phyloP scores from a whole-genome alignment of 2,888 invertebrate genomes.

The Melinaea marsaeus region DNA sequence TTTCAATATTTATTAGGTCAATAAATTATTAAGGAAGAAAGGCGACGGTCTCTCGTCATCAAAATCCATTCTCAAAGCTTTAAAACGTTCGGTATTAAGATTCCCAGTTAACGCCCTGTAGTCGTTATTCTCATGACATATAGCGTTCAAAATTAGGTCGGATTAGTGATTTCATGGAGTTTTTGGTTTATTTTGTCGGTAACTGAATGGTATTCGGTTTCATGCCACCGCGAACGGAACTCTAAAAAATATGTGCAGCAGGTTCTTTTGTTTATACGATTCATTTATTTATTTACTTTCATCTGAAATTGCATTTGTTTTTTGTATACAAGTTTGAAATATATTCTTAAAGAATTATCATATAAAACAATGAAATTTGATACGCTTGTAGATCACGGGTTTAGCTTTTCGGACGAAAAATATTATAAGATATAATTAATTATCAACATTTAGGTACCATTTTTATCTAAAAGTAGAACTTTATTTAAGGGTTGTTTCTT shows the following conservation, averaged over 20 bases:
- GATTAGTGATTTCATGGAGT: constrained; percentile 64
- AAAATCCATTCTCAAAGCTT: constrained; percentile 36
- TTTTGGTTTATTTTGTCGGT: constrained; percentile 44
- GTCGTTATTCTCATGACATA: constrained; percentile 59
- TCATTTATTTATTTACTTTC: constrained; percentile 16
- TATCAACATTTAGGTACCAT: no score
- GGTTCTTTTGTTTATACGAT: constrained; percentile 28
- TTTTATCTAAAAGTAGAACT: no score
- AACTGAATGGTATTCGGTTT: constrained; percentile 43
- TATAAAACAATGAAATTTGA: no score
- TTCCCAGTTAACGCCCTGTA: constrained; percentile 44
- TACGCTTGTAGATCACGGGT: no score
- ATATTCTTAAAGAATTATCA: no score
- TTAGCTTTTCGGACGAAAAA: no score
- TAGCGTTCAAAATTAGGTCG: constrained; percentile 62
- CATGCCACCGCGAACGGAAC: constrained; percentile 41
- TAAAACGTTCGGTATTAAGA: constrained; percentile 47
- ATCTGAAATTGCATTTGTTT: constrained; percentile 9
- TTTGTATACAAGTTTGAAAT: background rate
- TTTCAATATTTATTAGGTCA: no score
- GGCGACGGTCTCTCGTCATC: constrained; percentile 39
- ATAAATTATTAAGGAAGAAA: constrained; percentile 19
- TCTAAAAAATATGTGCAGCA: constrained; percentile 39
- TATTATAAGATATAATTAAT: no score
- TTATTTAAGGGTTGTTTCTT: no score